Evolutionary conservation across 2,888 invertebrate species (phyloP).

Genomic region (Diadromus collaris): DNA sequence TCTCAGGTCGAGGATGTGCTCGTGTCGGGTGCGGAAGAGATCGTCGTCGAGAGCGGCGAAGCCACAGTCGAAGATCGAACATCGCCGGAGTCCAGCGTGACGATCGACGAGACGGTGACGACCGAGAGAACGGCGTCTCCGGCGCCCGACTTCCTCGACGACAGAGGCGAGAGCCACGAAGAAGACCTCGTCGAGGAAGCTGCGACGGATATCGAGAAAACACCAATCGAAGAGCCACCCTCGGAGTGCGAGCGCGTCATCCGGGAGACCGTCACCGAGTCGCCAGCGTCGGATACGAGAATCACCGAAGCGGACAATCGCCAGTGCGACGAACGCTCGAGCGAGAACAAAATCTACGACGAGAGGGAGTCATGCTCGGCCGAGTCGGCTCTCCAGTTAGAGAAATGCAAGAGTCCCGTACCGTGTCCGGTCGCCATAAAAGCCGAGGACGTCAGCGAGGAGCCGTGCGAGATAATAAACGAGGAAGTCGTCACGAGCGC

Average conservation of each 20-base stretch:
- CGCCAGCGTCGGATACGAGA: conserved; percentile 4
- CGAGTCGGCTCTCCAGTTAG: background rate
- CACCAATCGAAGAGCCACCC: background rate
- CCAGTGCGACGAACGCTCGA: conserved; percentile 19
- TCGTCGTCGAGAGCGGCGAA: background rate
- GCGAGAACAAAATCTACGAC: conserved; percentile 28
- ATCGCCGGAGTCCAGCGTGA: background rate
- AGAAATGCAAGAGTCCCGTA: conserved; percentile 25
- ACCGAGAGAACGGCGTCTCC: conserved; percentile 41
- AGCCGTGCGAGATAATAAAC: conserved; percentile 45
- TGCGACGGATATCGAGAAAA: background rate
- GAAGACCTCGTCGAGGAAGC: conserved; percentile 40
- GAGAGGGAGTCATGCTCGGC: conserved; percentile 7
- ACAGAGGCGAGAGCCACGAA: conserved; percentile 49
- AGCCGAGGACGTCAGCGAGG: conserved; percentile 27
- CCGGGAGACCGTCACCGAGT: background rate
- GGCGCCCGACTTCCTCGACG: conserved; percentile 32
- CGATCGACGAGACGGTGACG: conserved; percentile 26
- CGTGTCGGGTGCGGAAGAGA: background rate
- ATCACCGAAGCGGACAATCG: background rate
- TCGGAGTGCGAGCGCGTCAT: background rate
- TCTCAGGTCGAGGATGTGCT: conserved; percentile 22
- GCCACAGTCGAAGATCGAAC: conserved; percentile 16
- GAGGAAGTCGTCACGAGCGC: conserved; percentile 29
- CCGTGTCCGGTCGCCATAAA: conserved; percentile 37